Base-by-base conservation (phyloP, 2,888 invertebrate genomes). In the Hedya salicella region DNA sequence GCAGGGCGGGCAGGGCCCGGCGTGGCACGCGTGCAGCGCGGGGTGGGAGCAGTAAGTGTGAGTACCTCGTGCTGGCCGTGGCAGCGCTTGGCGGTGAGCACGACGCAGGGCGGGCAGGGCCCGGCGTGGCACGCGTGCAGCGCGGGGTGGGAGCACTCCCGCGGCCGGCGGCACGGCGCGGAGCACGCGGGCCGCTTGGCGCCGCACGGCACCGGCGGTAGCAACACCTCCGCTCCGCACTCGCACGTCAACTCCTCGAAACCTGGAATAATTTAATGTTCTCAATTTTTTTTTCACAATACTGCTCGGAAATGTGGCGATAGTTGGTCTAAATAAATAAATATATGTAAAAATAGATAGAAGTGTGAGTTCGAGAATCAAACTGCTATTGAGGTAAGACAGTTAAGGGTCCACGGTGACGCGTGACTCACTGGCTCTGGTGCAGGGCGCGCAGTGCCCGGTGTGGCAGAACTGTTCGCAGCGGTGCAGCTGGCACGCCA, bases 191-290 rank as follows among this genome's bases (percentile, higher is more conserved):
- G 99, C 3, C 96, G 95, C 68, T 95, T 95, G 0, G 97, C 96
- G 16, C 99, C 99, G 86, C 99, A 99, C 0, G 97, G 95, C 56
- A 99, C 95, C 0, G 99, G 99, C 1, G 99, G 99, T 82, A 96
- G 95, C 61, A 97, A 87, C 32, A 98, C 96, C 71, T 96, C 95
- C 0, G 94, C 93, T 6, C 99, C 98, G 86, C 99, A 99, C 81
- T 96, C 96, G 84, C 99, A 99, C 17, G 94, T 94, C 57, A 99
- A 89, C 88, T 99, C 99, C 60, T 97, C 96, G 89, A 98, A 98
- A 79, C 95, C 92, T 92, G 70, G 6, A 14, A 8, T 16, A 9
- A 16, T 11, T 32, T 1, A 25, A n/a, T 6, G 11, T n/a, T n/a
- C n/a, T n/a, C n/a, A n/a, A n/a, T n/a, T n/a, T n/a, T n/a, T n/a